Percentiles rank a stretch among this genome's conserved stretches.
These are phyloP conservation scores for Hybos culiciformis DNA, from an alignment of 2,888 invertebrate species.

Conservation along the genomic window DNA sequence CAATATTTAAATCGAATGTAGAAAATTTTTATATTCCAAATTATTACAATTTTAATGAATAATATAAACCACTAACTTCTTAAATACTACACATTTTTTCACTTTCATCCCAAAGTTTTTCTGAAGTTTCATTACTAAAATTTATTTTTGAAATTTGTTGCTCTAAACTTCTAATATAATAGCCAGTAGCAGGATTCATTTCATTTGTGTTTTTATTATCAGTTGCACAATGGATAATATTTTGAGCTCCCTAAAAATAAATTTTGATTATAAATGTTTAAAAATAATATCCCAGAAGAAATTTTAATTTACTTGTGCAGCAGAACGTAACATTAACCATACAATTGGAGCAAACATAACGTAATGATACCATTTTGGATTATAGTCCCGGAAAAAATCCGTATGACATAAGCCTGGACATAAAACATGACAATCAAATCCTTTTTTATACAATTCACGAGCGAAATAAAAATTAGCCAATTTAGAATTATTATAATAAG, in stretches of 20 bases:
- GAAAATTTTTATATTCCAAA: too few relatives aligned
- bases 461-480: constrained; percentile 62
- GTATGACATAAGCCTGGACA: constrained; percentile 51
- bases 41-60: too few relatives aligned
- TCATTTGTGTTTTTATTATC: constrained; percentile 33
- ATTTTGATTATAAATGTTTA: background rate
- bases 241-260: constrained; percentile 58
- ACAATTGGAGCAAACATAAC: constrained; percentile 55
- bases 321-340: constrained; percentile 54
- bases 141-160: constrained; percentile 46
- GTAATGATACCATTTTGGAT: constrained; percentile 56
- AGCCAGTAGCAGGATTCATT: constrained; percentile 45
- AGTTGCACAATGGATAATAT: constrained; percentile 62
- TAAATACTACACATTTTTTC: constrained; percentile 43
- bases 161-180: constrained; percentile 60
- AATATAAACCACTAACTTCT: too few relatives aligned
- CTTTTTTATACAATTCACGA: constrained; percentile 46
- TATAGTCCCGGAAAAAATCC: constrained; percentile 49
- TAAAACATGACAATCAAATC: constrained; percentile 50
- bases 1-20: too few relatives aligned
- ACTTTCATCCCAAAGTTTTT: constrained; percentile 57
- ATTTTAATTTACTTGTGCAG: constrained; percentile 62
- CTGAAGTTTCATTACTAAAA: constrained; percentile 47
- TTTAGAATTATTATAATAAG: constrained; percentile 63
- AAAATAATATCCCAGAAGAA: constrained; percentile 20